Conservation (phyloP, 2,888 invertebrate genomes). For the Meloe dianella region DNA sequence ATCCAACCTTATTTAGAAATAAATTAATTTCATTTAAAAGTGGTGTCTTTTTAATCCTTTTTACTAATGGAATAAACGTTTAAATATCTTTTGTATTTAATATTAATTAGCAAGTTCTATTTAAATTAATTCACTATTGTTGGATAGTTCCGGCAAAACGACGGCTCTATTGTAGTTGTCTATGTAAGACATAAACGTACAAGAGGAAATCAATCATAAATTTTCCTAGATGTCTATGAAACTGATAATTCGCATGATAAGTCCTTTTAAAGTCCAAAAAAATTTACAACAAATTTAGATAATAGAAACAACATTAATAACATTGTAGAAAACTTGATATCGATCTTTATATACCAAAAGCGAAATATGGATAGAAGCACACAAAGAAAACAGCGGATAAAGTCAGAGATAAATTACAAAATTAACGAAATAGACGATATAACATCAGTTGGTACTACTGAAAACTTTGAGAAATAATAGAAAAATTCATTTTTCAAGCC, state of each 20-base stretch:
- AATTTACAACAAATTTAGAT: neutral
- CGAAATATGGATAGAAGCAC: no score
- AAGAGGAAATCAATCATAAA: neutral
- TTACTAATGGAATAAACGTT: neutral
- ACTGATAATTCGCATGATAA: neutral
- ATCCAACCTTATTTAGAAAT: neutral
- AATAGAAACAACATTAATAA: neutral
- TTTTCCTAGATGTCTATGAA: neutral
- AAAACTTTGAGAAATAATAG: no score
- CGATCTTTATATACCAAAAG: no score
- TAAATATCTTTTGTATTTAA: slow-evolving; percentile 15
- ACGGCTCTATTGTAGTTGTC: neutral
- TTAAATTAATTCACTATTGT: slow-evolving; percentile 16
- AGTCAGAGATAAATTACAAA: no score
- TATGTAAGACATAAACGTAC: slow-evolving; percentile 4
- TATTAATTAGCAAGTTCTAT: slow-evolving; percentile 15
- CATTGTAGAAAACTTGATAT: no score
- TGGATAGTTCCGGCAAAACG: neutral
- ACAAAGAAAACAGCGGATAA: no score
- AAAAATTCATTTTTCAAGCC: no score
- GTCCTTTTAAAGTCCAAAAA: neutral
- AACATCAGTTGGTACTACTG: no score
- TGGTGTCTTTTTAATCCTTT: no score
- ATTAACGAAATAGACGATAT: no score
- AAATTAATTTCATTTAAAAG: slow-evolving; percentile 6